Percentiles rank a stretch among this genome's conserved stretches.
Evolutionary conservation across 1,140 invertebrate genomes (phyloP).

Genomic region (Drosophila insularis): DNA sequence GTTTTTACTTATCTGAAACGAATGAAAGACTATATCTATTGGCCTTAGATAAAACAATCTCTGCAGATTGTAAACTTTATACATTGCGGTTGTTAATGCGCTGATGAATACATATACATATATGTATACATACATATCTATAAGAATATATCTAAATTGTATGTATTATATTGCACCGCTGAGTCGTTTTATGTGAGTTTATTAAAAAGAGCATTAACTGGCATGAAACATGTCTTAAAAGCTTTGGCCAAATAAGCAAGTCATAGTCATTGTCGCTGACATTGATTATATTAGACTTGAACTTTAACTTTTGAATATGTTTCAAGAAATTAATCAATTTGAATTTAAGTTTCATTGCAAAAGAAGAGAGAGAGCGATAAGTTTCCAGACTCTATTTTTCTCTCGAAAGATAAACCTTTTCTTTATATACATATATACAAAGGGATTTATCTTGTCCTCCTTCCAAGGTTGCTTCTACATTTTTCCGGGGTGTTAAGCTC

Average conservation of each 20-base stretch:
- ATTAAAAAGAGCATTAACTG: constrained; percentile 4
- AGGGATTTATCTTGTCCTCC: too few relatives aligned
- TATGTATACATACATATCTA: constrained; percentile 3
- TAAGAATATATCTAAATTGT: constrained; percentile 2
- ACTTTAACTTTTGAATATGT: not conserved
- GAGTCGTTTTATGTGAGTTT: not conserved
- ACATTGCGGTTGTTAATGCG: not conserved
- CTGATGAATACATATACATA: not conserved
- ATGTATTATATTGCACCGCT: constrained; percentile 2
- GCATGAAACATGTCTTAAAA: not conserved
- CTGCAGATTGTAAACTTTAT: constrained; percentile 6
- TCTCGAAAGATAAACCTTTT: not conserved
- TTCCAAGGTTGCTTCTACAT: not conserved
- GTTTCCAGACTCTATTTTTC: not conserved
- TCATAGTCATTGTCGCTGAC: not conserved
- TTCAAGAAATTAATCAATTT: not conserved
- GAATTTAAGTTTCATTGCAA: not conserved
- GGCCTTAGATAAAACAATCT: not conserved
- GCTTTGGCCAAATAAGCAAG: not conserved
- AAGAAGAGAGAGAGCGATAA: too few relatives aligned
- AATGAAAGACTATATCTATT: not conserved
- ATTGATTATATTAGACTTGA: not conserved
- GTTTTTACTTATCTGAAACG: not conserved
- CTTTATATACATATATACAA: not conserved
- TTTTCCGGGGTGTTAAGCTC: not conserved